Evolutionary conservation across 1,140 invertebrate genomes (phyloP), one percentile per base, ranked within the genome.

Genomic region (Polypedilum pembai): DNA sequence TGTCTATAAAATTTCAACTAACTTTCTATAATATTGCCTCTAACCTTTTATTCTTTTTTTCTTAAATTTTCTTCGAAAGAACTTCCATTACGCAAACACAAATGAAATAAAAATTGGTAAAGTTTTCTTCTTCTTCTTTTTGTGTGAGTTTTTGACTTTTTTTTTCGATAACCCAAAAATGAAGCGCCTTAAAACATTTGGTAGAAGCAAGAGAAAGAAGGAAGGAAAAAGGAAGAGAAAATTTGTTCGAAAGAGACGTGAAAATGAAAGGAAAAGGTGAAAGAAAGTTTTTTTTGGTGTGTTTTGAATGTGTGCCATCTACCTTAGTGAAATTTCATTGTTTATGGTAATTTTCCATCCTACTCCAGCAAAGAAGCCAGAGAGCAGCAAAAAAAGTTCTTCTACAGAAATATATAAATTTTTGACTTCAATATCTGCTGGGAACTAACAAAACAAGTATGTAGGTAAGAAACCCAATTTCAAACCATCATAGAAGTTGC

Each of bases 71-170:
- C 63, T 3, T 17, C 63, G 20, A 18, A 20, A 20, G 65, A 69
- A 69, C 15, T 69, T 69, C 65, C 17, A 20, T 69, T 69, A 69
- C 65, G 17, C 17, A 69, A 69, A 69, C 65, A 33, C 1, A 69
- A 69, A 69, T 69, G 65, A 69, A 69, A 69, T 69, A 69, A 69
- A 69, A 69, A 69, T 69, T 69, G 65, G 65, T 69, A 69, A 69
- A 69, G 65, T 69, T 33, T 5, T 33, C 5, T 33, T 33, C n/a
- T n/a, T n/a, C n/a, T n/a, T n/a, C n/a, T n/a, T n/a, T n/a, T n/a
- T n/a, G n/a, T n/a, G n/a, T 33, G 24, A 33, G 5, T 33, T 69
- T 69, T 56, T 69, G 65, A 69, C 65, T 69, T 56, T 33, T 69
- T 69, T 56, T 33, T 69, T 21, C 65, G 65, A 69, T 69, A 69